Evolutionary conservation across 2,797 vertebrate genomes (phyloP).

Genomic region (Streptopelia turtur): DNA sequence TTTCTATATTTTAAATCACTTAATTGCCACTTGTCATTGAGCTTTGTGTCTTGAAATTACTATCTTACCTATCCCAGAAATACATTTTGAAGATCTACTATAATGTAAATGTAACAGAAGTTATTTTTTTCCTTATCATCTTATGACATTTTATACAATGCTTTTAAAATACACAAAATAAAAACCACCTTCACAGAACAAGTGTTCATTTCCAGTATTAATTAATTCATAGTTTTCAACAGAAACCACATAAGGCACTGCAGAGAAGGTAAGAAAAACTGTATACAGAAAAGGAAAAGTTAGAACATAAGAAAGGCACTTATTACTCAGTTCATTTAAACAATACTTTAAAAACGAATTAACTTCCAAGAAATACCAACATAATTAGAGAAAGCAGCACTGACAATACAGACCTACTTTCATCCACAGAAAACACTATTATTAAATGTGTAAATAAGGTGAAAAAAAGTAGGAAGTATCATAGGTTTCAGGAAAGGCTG

Average conservation of each 20-base stretch:
- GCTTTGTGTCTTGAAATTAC: background rate
- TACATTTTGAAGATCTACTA: background rate
- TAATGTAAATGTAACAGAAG: background rate
- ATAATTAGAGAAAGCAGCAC: slow-evolving; percentile 19
- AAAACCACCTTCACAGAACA: background rate
- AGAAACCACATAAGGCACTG: slow-evolving; percentile 6
- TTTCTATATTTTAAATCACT: background rate
- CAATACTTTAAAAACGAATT: background rate
- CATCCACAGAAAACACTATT: background rate
- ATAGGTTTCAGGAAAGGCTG: slow-evolving; percentile 43
- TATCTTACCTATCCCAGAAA: background rate
- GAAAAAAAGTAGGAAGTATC: slow-evolving; percentile 24
- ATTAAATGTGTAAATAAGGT: background rate
- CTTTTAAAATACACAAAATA: background rate
- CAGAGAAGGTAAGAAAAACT: background rate
- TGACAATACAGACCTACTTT: background rate
- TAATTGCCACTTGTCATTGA: background rate
- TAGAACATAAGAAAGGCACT: slow-evolving; percentile 14
- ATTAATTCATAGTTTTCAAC: background rate
- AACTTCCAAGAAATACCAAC: slow-evolving; percentile 5
- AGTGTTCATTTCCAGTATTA: background rate
- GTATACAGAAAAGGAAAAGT: background rate
- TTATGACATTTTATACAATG: background rate
- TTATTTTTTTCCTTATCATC: background rate
- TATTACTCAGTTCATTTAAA: background rate